phyloP scores from a whole-genome alignment of 1,140 invertebrate species.

The Teleopsis dalmanni region DNA sequence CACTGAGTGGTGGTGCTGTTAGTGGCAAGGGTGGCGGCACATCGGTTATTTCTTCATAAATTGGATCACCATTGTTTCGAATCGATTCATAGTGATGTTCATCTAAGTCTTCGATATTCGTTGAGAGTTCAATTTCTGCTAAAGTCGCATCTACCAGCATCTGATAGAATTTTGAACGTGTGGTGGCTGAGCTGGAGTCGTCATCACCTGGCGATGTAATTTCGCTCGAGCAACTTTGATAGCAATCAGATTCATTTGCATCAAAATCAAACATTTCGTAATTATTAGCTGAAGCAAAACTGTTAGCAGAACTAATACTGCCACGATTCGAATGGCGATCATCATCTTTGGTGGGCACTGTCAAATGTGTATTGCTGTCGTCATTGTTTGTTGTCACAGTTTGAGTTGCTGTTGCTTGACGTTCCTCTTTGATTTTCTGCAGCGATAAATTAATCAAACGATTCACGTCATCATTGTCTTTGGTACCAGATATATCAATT shows the following conservation, averaged over 20 bases:
- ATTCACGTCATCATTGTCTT: conserved; percentile 52
- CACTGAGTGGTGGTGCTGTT: conserved; percentile 61
- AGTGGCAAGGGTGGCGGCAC: conserved; percentile 68
- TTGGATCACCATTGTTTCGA: conserved; percentile 63
- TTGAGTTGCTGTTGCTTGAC: conserved; percentile 17
- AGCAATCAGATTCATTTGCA: conserved; percentile 54
- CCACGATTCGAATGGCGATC: conserved; percentile 40
- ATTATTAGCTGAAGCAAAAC: conserved; percentile 45
- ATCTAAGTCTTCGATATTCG: conserved; percentile 47
- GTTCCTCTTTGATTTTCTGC: conserved; percentile 47
- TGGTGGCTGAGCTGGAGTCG: conserved; percentile 41
- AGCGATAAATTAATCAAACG: conserved; percentile 52
- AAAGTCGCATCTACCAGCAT: conserved; percentile 57
- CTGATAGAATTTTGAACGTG: conserved; percentile 60
- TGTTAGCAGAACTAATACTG: conserved; percentile 48
- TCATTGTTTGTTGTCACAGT: neutral
- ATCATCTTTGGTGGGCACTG: conserved; percentile 27
- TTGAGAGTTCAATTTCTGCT: conserved; percentile 54
- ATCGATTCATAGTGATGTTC: conserved; percentile 70
- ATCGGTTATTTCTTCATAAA: conserved; percentile 80
- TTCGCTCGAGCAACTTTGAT: conserved; percentile 56
- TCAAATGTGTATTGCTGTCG: neutral
- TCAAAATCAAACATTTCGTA: conserved; percentile 48
- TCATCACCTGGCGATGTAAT: conserved; percentile 48
- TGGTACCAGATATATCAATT: conserved; percentile 47